Percentiles rank a stretch among this genome's conserved stretches.
Conservation (phyloP, 1,140 invertebrate genomes). For the Cecropterus lyciades region DNA sequence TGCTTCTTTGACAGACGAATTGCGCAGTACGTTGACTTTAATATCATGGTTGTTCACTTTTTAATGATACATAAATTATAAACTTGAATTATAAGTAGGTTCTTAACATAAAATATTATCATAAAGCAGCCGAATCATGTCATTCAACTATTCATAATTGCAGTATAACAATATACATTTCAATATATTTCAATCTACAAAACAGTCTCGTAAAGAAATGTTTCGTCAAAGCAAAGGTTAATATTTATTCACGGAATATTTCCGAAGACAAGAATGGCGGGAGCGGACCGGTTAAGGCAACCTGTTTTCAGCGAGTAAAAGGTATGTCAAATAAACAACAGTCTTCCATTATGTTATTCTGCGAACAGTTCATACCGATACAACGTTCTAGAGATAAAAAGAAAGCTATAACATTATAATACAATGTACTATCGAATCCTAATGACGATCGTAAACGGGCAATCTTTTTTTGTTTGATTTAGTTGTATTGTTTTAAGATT, state of each 20-base stretch:
- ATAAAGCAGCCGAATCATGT: neutral
- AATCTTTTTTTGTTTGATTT: neutral
- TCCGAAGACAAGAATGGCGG: conserved; percentile 60
- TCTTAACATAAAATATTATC: too few relatives aligned
- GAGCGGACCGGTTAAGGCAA: conserved; percentile 55
- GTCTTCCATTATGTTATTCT: conserved; percentile 46
- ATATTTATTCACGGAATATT: conserved; percentile 67
- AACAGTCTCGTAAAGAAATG: conserved; percentile 33
- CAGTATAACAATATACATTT: conserved; percentile 14
- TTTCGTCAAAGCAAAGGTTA: conserved; percentile 54
- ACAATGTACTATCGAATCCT: conserved; percentile 19
- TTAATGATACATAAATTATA: too few relatives aligned
- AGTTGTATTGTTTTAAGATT: too few relatives aligned
- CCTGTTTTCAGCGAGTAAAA: conserved; percentile 62
- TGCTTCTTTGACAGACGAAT: too few relatives aligned
- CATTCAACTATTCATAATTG: neutral
- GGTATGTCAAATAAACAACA: conserved; percentile 56
- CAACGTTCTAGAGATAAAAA: conserved; percentile 30
- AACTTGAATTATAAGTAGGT: too few relatives aligned
- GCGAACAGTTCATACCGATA: conserved; percentile 23
- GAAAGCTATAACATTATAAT: conserved; percentile 31
- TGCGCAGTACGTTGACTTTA: too few relatives aligned
- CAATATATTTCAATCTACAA: neutral
- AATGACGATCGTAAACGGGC: neutral
- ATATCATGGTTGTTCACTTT: too few relatives aligned